Evolutionary conservation across 2,797 vertebrate genomes (phyloP), one percentile per base, ranked within the genome.

Genomic region (Propithecus perrieri): DNA sequence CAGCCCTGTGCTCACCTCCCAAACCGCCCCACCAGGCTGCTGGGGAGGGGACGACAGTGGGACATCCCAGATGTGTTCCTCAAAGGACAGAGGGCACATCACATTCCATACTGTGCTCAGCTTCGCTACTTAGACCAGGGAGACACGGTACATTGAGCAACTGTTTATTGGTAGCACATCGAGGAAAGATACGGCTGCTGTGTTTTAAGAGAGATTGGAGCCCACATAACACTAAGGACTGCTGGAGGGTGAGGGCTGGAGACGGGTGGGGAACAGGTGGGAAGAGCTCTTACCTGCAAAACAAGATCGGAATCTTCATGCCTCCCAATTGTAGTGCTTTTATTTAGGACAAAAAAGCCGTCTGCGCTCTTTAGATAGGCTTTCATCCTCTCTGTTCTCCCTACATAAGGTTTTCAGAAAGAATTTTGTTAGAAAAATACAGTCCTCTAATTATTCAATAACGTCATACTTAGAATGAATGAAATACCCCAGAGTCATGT

Each of bases 261-360:
- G 20, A 46, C 20, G 5, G 33, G 5, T 1, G 1, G 4, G 10
- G 17, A 30, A 22, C 4, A 5, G 33, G 26, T 3, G 7, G 55
- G 13, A 14, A 2, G 59, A 5, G 0, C 0, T 63, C 97, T 96
- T 98, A 99, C 99, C 99, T 99, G 98, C 92, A 99, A 98, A 89
- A 99, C 94, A 38, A 99, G 97, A 97, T 99, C 98, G 0, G 98
- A 98, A 41, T 98, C 98, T 85, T 90, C 53, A 14, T 98, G 98
- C 75, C 93, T 98, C 84, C 99, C 98, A 4, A 99, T 97, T 0
- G 97, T 98, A 0, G 98, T 98, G 5, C 94, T 98, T 96, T 91
- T 97, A 3, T 97, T 98, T 75, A 99, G 98, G 93, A 98, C 97
- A 88, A 98, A 99, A 65, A 98, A 96, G 15, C 98, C 98, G 24